Base-by-base conservation (phyloP, 2,113 vertebrate genomes). In the Archilochus colubris region DNA sequence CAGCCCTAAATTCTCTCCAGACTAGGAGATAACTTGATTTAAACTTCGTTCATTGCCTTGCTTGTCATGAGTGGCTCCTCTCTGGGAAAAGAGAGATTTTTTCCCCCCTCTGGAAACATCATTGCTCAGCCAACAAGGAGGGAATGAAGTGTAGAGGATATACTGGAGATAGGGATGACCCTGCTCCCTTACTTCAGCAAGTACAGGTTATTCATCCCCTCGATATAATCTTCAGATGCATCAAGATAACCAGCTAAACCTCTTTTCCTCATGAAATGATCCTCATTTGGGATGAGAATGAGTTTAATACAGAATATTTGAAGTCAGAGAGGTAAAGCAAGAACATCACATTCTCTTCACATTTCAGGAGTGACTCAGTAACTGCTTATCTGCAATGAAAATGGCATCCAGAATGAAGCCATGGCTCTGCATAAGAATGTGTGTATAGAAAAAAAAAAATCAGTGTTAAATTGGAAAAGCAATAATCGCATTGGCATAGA, bases 111-210 rank as follows among this genome's bases (percentile, higher is more conserved):
- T 75, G 50, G 50, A 85, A 76, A 54, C 36, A 31, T 19, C 53
- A n/a, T 18, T 62, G 58, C 27, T 92, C 58, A 91, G 50, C 12
- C 76, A 75, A 54, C 4, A 46, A 82, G 69, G 54, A 50, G 61
- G 57, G 48, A 54, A 66, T 44, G 57, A 74, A 82, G 8, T 31
- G 12, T 72, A 79, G 88, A 89, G n/a, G 54, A 69, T 46, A 9
- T 14, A 40, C 61, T 44, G 72, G 57, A 81, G 30, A 38, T 2
- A 70, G 61, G 40, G 22, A 48, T 33, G 12, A 10, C 21, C 40
- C 89, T 61, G 23, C 54, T 88, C 22, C 46, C 82, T 76, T 73
- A 82, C 22, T 84, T 76, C 70, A 76, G 54, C 64, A 85, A 85
- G 18, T 67, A 79, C 8, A 51, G 21, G 44, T 62, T 77, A 62